Conservation (phyloP, 2,113 vertebrate genomes). For the Falcunculus frontatus region DNA sequence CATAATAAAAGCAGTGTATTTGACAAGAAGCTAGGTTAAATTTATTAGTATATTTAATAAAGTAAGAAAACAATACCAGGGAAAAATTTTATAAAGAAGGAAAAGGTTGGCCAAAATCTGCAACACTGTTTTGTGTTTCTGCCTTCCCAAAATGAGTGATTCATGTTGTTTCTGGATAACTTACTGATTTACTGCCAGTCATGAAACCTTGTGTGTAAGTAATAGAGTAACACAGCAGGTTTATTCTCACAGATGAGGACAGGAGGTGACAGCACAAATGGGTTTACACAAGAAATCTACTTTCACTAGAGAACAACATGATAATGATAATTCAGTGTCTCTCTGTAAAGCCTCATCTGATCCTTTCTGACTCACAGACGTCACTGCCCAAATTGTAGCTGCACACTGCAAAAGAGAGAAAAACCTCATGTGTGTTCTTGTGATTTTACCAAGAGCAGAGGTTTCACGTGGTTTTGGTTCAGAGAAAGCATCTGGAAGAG, state of each 20-base stretch:
- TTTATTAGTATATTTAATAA: background rate
- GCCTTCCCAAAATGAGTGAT: background rate
- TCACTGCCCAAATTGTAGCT: background rate
- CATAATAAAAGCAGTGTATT: background rate
- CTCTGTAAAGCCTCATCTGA: background rate
- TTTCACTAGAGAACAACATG: background rate
- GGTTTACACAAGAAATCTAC: background rate
- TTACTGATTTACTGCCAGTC: background rate
- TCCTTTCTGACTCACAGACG: rapidly evolving
- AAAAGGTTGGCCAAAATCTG: background rate
- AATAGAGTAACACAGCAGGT: background rate
- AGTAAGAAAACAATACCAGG: background rate
- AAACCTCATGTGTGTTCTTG: background rate
- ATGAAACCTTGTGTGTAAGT: background rate
- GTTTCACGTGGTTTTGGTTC: background rate
- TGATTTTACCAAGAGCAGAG: background rate
- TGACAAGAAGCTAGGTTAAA: background rate
- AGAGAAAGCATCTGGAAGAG: background rate
- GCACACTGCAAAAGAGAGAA: background rate
- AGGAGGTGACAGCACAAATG: background rate
- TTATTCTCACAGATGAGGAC: background rate
- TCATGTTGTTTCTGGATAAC: background rate
- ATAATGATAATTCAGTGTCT: background rate
- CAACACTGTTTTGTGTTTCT: background rate
- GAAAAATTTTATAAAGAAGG: rapidly evolving